These are phyloP conservation scores for Leptopilina drosophilae DNA, from an alignment of 2,888 invertebrate species.

Conservation along the genomic window DNA sequence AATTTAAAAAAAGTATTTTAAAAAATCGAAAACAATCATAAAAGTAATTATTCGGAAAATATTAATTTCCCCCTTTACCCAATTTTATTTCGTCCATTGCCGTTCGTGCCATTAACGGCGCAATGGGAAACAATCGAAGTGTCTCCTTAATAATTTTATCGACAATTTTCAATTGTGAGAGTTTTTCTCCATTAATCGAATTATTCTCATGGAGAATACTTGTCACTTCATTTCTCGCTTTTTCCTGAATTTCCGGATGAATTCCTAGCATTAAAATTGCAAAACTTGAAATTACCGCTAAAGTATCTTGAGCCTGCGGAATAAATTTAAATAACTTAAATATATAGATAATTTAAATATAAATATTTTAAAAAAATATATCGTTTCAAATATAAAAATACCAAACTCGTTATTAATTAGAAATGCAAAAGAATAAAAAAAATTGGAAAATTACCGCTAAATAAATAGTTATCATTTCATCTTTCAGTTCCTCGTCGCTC, in stretches of 20 bases:
- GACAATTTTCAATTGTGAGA: constrained; percentile 67
- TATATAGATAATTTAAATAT: too few species aligned
- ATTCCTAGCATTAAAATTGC: constrained; percentile 56
- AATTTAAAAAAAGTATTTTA: too few species aligned
- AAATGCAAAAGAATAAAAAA: too few species aligned
- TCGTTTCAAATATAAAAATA: neutral
- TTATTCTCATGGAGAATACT: constrained; percentile 44
- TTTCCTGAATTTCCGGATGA: constrained; percentile 53
- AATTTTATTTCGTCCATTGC: constrained; percentile 69
- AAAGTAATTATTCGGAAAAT: too few species aligned
- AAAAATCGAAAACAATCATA: too few species aligned
- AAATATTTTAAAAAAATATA: neutral
- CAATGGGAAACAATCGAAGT: constrained; percentile 83
- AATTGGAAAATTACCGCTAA: constrained; percentile 51
- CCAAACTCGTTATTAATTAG: neutral
- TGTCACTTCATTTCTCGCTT: constrained; percentile 53
- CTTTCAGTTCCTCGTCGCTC: constrained; percentile 53
- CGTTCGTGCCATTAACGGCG: constrained; percentile 81
- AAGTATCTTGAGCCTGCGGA: constrained; percentile 58
- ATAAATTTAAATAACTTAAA: neutral
- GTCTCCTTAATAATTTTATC: constrained; percentile 85
- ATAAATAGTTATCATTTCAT: constrained; percentile 59
- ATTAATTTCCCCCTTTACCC: constrained; percentile 42
- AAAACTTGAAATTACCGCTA: constrained; percentile 54
- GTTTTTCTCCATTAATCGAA: constrained; percentile 44